Evolutionary conservation across 1,140 invertebrate genomes (phyloP).

Genomic region (Zophobas morio): DNA sequence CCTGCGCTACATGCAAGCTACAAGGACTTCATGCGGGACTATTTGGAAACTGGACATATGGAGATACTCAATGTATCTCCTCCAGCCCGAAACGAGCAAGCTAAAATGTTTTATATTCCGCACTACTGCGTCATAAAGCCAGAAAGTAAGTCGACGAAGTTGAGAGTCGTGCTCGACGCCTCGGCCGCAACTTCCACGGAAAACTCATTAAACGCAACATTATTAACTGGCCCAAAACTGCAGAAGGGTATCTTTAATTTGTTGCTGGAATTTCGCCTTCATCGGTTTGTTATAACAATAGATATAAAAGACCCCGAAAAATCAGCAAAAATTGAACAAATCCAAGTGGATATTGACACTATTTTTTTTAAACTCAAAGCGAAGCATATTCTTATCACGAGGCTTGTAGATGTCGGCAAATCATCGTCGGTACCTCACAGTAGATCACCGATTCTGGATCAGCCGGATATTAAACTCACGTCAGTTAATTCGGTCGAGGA

Average conservation of each 20-base stretch:
- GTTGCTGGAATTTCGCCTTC: too few relatives aligned
- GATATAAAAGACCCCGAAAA: too few relatives aligned
- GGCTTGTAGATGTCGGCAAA: too few relatives aligned
- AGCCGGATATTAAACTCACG: too few relatives aligned
- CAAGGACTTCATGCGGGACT: not conserved
- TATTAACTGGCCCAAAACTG: constrained; percentile 61
- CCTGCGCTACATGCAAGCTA: too few relatives aligned
- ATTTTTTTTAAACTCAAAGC: not conserved
- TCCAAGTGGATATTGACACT: not conserved
- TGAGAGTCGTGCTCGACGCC: constrained; percentile 64
- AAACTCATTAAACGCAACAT: constrained; percentile 58
- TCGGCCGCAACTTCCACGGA: constrained; percentile 51
- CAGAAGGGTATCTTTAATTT: not conserved
- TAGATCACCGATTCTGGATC: too few relatives aligned
- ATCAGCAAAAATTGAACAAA: not conserved
- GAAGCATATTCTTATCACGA: too few relatives aligned
- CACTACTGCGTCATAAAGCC: not conserved
- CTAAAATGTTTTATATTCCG: not conserved
- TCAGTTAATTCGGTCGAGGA: too few relatives aligned
- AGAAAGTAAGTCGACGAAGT: not conserved
- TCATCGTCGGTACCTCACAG: too few relatives aligned
- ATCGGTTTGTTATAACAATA: too few relatives aligned
- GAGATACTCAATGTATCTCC: not conserved
- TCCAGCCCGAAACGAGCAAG: not conserved
- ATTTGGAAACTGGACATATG: not conserved